Evolutionary conservation across 2,113 vertebrate species (phyloP), one percentile per base, ranked within the genome.

Genomic region (Eclectus roratus): DNA sequence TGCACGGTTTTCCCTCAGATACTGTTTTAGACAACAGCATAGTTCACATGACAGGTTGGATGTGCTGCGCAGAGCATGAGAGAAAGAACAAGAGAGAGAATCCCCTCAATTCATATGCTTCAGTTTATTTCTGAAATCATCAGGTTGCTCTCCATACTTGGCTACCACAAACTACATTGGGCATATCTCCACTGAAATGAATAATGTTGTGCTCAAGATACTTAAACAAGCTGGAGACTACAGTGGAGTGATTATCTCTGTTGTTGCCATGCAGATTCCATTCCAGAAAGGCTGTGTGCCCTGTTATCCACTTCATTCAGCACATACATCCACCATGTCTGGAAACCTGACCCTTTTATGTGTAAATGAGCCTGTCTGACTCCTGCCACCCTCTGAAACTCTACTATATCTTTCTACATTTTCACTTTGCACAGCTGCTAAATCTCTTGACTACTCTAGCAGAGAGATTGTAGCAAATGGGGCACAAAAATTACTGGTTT

Each of bases 381-480:
- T 84, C 29, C n/a, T 5, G 1, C 15, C 1, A 3, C 28, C 2
- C 20, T 37, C 13, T 2, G 1, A 63, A 88, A 50, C 12, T 50
- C 17, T 58, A 2, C 18, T 17, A 29, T 39, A 55, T 7, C 23
- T 19, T 80, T 66, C 31, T 28, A 27, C 53, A 35, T 92, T 87
- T 87, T 79, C 25, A 64, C 11, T 80, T 80, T 3, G 1, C n/a
- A 39, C 9, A 65, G 39, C 29, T 85, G 27, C 20, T 76, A 72
- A 71, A 52, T 71, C 6, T 15, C 50, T 79, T 58, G 13, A 85
- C 28, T 52, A 47, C 23, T 70, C 10, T 60, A 74, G 17, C 27
- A 17, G 29, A 56, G 18, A 85, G 8, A 74, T 2, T 25, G 8
- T 13, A 56, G 31, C 16, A 91, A 85, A 63, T 64, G 7, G 15